phyloP scores from a whole-genome alignment of 2,113 vertebrate species.

The Zootoca vivipara region DNA sequence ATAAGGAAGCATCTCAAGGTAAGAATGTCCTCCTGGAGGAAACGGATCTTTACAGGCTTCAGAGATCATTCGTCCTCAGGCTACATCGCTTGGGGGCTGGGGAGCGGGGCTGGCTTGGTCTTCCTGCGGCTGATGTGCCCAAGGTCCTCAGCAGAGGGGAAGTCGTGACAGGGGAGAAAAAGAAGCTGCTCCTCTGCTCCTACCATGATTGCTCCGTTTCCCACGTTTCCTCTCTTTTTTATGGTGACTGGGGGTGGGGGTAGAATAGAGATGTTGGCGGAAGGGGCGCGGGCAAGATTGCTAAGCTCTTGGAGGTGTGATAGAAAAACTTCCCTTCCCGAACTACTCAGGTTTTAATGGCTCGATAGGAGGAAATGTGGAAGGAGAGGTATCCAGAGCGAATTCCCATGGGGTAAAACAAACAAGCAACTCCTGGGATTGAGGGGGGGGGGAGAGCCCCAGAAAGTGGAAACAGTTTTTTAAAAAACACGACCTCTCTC shows the following conservation, averaged over 20 bases:
- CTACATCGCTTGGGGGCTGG: not conserved
- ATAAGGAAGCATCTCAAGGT: slow-evolving; percentile 37
- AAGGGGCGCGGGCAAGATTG: not conserved
- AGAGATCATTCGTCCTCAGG: not conserved
- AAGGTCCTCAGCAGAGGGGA: not conserved
- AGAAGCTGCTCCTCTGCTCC: not conserved
- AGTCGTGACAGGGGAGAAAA: not conserved
- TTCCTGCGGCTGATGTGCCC: not conserved
- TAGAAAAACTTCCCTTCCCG: not conserved
- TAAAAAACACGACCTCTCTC: not conserved
- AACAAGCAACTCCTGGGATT: not conserved
- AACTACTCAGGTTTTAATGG: not conserved
- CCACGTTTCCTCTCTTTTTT: not conserved
- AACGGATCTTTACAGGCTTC: not conserved
- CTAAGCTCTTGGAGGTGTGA: not conserved
- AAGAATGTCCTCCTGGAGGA: slow-evolving; percentile 8
- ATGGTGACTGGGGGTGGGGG: not conserved
- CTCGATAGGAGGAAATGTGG: not conserved
- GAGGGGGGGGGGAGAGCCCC: too few species aligned
- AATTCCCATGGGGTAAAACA: not conserved
- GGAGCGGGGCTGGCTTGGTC: not conserved
- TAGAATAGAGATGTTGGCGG: not conserved
- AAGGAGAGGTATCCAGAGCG: not conserved
- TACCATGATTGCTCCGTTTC: not conserved
- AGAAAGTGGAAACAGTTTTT: not conserved